Percentiles rank a stretch among this genome's conserved stretches.
These are phyloP conservation scores for Acanthosepion lycidas DNA, from an alignment of 2,888 invertebrate genomes.

Conservation along the genomic window DNA sequence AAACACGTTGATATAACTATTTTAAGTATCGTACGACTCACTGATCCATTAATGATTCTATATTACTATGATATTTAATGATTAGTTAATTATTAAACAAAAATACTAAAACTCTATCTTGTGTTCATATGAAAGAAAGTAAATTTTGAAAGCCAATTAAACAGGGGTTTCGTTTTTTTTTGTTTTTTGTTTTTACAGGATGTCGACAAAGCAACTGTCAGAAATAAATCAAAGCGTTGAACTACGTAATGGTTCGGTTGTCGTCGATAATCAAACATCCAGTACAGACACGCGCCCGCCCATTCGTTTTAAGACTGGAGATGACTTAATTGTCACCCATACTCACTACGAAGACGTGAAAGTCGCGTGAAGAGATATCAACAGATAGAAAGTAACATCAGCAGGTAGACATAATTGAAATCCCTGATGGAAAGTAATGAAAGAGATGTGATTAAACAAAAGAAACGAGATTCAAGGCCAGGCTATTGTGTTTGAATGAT, in stretches of 20 bases:
- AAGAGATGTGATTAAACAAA: not conserved
- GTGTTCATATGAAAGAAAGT: too few species aligned
- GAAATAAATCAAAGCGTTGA: too few species aligned
- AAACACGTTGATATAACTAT: too few species aligned
- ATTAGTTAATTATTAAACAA: too few species aligned
- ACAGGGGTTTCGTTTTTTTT: too few species aligned
- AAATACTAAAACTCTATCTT: too few species aligned
- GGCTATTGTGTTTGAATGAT: not conserved
- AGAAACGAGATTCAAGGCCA: not conserved
- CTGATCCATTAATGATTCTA: too few species aligned
- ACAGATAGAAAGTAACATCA: not conserved
- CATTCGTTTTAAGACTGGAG: not conserved
- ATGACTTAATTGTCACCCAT: constrained; percentile 1
- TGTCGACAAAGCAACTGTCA: too few species aligned
- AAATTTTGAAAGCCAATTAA: too few species aligned
- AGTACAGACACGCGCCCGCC: not conserved
- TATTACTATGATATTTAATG: too few species aligned
- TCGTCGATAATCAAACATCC: not conserved
- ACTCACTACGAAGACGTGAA: not conserved
- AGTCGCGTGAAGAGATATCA: not conserved
- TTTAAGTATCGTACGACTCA: too few species aligned
- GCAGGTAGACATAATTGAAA: not conserved
- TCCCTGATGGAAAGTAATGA: not conserved
- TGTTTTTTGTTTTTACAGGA: too few species aligned
- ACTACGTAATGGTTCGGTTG: not conserved